Conservation (phyloP, 2,797 vertebrate genomes). For the Gambelia wislizenii region DNA sequence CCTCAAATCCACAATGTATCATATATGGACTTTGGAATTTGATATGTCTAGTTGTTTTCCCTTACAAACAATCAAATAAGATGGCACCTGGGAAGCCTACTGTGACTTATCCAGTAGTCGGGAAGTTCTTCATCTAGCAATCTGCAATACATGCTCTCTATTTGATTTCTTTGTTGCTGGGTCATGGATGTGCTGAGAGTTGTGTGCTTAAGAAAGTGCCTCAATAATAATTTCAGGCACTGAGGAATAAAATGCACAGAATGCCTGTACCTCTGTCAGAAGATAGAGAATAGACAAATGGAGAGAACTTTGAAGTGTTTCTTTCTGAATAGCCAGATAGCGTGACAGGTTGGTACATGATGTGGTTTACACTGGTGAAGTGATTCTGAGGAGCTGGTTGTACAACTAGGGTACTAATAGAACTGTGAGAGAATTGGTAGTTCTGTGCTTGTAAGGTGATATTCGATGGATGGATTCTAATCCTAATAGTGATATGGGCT, state of each 20-base stretch:
- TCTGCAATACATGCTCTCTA: too few species aligned
- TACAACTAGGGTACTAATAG: background rate
- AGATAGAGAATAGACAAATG: background rate
- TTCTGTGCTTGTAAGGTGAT: background rate
- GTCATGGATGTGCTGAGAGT: background rate
- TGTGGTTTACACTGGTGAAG: background rate
- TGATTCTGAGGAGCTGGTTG: background rate
- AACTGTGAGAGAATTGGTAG: background rate
- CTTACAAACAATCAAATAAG: too few species aligned
- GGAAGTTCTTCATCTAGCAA: too few species aligned
- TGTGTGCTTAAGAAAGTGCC: background rate
- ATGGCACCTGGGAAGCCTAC: too few species aligned
- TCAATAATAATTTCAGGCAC: background rate
- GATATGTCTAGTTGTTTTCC: too few species aligned
- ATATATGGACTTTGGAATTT: too few species aligned
- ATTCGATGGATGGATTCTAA: background rate
- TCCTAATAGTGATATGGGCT: background rate
- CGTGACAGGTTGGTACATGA: background rate
- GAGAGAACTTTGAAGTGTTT: background rate
- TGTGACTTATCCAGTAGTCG: too few species aligned
- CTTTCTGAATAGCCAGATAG: background rate
- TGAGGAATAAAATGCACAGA: background rate
- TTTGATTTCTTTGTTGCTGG: constrained; percentile 17
- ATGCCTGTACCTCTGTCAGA: constrained; percentile 11
- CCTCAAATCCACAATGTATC: too few species aligned